phyloP scores from a whole-genome alignment of 2,888 invertebrate genomes.

The Drosophila prostipennis region DNA sequence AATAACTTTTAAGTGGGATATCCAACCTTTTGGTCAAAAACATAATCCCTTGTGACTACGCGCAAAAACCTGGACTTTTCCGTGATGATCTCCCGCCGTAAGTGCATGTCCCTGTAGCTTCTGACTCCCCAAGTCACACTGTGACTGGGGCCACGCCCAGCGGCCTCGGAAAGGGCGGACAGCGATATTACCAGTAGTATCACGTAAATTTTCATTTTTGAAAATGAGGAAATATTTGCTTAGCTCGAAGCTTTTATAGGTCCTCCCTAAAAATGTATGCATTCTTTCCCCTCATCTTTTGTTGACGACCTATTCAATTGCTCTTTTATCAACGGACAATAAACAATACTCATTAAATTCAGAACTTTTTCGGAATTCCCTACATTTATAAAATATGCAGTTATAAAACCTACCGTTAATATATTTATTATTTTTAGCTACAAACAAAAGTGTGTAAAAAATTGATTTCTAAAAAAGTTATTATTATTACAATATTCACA shows the following conservation, averaged over 20 bases:
- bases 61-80: constrained; percentile 62
- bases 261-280: neutral
- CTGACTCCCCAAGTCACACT: constrained; percentile 68
- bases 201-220: constrained; percentile 50
- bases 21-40: constrained; percentile 55
- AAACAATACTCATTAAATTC: neutral
- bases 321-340: neutral
- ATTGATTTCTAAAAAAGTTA: too few relatives aligned
- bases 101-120: constrained; percentile 51
- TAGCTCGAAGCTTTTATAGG: constrained; percentile 18
- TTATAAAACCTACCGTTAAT: neutral
- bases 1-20: neutral
- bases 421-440: too few relatives aligned
- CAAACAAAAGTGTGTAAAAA: too few relatives aligned
- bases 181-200: constrained; percentile 37
- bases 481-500: neutral
- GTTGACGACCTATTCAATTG: neutral
- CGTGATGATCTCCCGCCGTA: constrained; percentile 57
- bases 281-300: constrained; percentile 20
- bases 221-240: constrained; percentile 2
- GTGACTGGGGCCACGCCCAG: constrained; percentile 54
- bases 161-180: constrained; percentile 5
- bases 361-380: neutral
- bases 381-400: neutral
- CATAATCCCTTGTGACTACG: constrained; percentile 58